phyloP scores from a whole-genome alignment of 2,113 vertebrate genomes.

The Neolamprologus devosi region DNA sequence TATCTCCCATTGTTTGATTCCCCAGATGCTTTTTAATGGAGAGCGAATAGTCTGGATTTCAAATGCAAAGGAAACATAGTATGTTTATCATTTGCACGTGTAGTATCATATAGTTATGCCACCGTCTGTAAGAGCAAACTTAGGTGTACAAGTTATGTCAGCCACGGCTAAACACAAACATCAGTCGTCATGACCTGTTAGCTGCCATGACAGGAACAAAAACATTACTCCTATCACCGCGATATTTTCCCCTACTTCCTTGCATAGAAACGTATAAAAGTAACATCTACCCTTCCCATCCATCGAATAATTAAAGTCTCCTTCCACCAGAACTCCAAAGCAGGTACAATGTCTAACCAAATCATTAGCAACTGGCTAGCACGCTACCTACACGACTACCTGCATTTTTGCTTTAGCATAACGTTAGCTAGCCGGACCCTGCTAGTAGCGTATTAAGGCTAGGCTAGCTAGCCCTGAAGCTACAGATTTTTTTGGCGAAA shows the following conservation, averaged over 20 bases:
- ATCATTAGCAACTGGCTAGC: background rate
- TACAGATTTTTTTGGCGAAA: background rate
- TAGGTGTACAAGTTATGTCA: background rate
- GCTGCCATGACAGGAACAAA: conserved; percentile 15
- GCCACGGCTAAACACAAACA: conserved; percentile 12
- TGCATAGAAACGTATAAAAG: background rate
- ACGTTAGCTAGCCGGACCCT: conserved; percentile 6
- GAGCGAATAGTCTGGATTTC: background rate
- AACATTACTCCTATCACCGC: conserved; percentile 1
- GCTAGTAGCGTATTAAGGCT: conserved; percentile 12
- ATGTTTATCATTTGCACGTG: background rate
- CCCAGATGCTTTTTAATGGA: background rate
- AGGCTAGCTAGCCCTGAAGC: conserved; percentile 39
- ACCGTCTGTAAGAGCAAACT: background rate
- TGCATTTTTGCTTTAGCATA: conserved; percentile 35
- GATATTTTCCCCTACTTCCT: background rate
- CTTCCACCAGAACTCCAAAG: background rate
- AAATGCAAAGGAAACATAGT: background rate
- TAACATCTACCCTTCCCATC: background rate
- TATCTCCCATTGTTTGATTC: background rate
- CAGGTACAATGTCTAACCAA: background rate
- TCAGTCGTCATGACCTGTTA: conserved; percentile 31
- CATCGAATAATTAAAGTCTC: background rate
- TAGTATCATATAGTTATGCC: background rate
- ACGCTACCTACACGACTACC: conserved; percentile 26